Base-by-base conservation (phyloP, 2,113 vertebrate genomes). In the Sitta europaea region DNA sequence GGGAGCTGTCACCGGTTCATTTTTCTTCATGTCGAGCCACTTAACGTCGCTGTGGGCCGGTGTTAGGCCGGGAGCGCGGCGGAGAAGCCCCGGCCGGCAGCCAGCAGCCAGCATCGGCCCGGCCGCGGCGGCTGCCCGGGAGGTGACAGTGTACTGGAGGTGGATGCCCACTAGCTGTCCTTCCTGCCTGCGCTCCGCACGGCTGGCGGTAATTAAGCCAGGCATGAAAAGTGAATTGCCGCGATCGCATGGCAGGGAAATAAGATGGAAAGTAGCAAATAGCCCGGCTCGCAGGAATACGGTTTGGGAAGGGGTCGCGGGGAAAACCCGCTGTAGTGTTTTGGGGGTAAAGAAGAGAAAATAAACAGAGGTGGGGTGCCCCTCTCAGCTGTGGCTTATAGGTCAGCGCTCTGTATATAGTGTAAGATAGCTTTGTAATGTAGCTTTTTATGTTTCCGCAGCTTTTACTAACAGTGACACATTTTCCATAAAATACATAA, bases 101-200 rank as follows among this genome's bases (percentile, higher is more conserved):
- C 74, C 94, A 90, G 42, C 71, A 82, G 96, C 74, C 94, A 90
- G 88, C 85, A 10, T 82, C 88, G 89, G 58, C 81, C 77, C 45
- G 16, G 68, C 12, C 62, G 51, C 89, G 71, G 55, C 89, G 96
- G 96, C 93, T 95, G 93, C 63, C 1, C 19, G 42, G 43, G 93
- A 89, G 78, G 96, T 94, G 97, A 92, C 92, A 92, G 78, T 97
- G 97, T 94, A 89, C 95, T 97, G 80, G 86, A 97, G 96, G 93
- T 93, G 23, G 76, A 88, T 97, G 97, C 96, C 97, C 97, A 98
- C 97, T 98, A 97, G 97, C 97, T 97, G 97, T 98, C 97, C 97
- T 98, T 98, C 96, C 96, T 74, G 95, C 74, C 96, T 96, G 95
- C 94, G 23, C 81, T 87, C 91, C 96, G 96, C 92, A 18, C 53